Conservation (phyloP, 1,140 invertebrate genomes). For the Cotesia glomerata region DNA sequence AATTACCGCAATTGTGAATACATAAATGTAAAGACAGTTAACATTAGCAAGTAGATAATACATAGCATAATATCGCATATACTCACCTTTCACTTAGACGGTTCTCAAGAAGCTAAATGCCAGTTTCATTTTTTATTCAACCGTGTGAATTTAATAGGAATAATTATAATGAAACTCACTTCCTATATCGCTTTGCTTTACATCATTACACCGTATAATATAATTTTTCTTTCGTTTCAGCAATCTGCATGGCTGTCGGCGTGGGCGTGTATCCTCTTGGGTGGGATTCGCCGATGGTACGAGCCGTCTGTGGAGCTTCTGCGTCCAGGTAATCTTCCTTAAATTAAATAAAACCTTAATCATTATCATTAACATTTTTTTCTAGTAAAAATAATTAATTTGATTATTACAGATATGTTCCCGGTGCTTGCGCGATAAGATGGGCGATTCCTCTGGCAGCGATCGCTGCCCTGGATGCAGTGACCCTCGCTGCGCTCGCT, state of each 20-base stretch:
- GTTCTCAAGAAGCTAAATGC: constrained; percentile 27
- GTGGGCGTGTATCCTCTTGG: constrained; percentile 91
- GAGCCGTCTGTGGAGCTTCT: constrained; percentile 83
- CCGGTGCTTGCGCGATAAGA: constrained; percentile 84
- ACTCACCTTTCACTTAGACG: constrained; percentile 50
- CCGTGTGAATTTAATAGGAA: constrained; percentile 6
- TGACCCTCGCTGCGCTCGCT: constrained; percentile 87
- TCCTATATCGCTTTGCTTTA: neutral
- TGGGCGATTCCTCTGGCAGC: constrained; percentile 96
- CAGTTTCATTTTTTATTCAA: constrained; percentile 12
- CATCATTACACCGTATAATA: neutral
- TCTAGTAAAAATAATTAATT: neutral
- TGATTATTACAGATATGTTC: constrained; percentile 62
- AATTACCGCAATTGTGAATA: constrained; percentile 29
- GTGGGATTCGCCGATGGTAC: constrained; percentile 85
- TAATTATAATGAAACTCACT: neutral
- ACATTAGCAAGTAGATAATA: neutral
- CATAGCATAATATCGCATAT: neutral
- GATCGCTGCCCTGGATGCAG: constrained; percentile 89
- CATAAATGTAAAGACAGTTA: constrained; percentile 16
- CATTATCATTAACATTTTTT: neutral
- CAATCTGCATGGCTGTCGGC: constrained; percentile 80
- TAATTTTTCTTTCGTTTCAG: constrained; percentile 63
- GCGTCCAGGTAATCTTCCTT: constrained; percentile 70
- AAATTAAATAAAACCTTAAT: no score